Base-by-base conservation (phyloP, 2,797 vertebrate species). In the Macrochelys suwanniensis region DNA sequence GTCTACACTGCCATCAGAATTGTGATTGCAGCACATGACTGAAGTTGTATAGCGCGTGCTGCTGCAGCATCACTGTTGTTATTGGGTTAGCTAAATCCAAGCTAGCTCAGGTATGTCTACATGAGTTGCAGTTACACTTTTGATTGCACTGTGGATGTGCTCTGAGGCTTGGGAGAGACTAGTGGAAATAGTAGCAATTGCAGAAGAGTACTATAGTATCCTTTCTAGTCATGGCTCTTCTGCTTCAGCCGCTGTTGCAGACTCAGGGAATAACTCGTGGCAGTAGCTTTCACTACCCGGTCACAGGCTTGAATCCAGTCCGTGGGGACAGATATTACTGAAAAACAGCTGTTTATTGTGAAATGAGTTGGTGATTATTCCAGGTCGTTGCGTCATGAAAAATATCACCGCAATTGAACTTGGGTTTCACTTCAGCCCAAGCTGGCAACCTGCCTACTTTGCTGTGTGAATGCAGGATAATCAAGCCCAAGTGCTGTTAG, bases 111-210 rank as follows among this genome's bases (percentile, higher is more conserved):
- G 19, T 42, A 42, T 71, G 37, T 25, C 68, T 71, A 11, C 37
- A 42, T 42, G 68, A 42, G 21, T 71, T 42, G 21, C 21, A 11
- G 68, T 42, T 71, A 42, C 10, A 10, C n/a, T 42, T 21, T 68
- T 37, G 65, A 37, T 23, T 71, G 65, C n/a, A 37, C n/a, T 5
- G 19, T 37, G 11, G n/a, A 21, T 10, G 11, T 42, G 19, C n/a
- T 10, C n/a, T 42, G 3, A 23, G 84, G 45, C 74, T 93, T 91
- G 92, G 50, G 71, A 94, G 80, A 96, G 83, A 89, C 19, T 77
- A 31, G 87, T 85, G 61, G 77, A 92, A 96, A 77, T 47, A 12
- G 84, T 15, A 89, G 78, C 21, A 88, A 45, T 26, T 94, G 87
- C 91, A 77, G 90, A 85, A 81, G 56, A 84, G 68, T 84, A 68